Conservation (phyloP, 2,888 invertebrate genomes). For the Rotaria socialis region DNA sequence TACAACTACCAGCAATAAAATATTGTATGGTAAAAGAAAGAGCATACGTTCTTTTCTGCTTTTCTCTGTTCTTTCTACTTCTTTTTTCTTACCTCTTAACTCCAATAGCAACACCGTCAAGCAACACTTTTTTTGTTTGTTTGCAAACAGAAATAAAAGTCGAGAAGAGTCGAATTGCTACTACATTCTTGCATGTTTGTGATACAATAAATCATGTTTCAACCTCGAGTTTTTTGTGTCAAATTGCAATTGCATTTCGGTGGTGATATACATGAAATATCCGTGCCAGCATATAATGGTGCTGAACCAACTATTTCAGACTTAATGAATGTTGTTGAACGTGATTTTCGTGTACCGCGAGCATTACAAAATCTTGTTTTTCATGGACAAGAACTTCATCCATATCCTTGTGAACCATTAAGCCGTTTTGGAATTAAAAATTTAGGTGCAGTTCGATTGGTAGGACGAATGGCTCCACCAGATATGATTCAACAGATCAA, state of each 20-base stretch:
- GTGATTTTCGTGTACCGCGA: constrained; percentile 44
- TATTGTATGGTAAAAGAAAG: not conserved
- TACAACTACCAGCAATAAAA: not conserved
- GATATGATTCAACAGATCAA: constrained; percentile 13
- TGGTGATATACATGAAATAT: constrained; percentile 44
- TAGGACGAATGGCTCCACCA: constrained; percentile 40
- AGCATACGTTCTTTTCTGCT: not conserved
- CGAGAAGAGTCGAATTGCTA: not conserved
- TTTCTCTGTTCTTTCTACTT: not conserved
- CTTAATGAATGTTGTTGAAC: constrained; percentile 46
- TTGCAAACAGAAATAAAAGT: not conserved
- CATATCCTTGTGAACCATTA: constrained; percentile 35
- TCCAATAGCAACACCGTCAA: not conserved
- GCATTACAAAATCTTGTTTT: constrained; percentile 41
- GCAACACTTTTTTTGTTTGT: not conserved
- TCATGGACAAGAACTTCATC: constrained; percentile 45
- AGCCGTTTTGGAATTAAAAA: constrained; percentile 44
- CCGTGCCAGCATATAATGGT: constrained; percentile 6
- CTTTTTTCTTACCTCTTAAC: not conserved
- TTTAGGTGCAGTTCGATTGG: constrained; percentile 39
- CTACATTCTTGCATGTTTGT: not conserved
- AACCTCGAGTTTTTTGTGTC: constrained; percentile 11
- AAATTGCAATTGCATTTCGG: constrained; percentile 46
- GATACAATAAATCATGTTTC: not conserved
- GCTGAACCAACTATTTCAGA: constrained; percentile 40